Base-by-base conservation (phyloP, 64 coral and sea anemone genomes). In the Dendrophyllia cribrosa region DNA sequence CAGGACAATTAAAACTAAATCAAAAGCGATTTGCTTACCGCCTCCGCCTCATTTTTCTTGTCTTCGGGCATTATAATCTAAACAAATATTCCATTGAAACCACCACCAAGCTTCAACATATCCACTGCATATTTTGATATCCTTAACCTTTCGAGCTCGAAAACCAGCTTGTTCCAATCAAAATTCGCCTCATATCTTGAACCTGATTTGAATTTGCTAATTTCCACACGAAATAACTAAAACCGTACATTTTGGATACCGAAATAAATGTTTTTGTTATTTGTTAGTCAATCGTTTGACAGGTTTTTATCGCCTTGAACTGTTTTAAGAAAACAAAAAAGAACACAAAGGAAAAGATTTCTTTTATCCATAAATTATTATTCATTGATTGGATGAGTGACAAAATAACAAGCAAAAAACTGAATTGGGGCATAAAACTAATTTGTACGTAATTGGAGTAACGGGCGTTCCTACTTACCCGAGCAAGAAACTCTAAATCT, bases 241-340 rank as follows among this genome's bases (percentile, higher is more conserved):
- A 51, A 52, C 6, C 9, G 74, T 76, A 76, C 51, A 61, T 80
- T 80, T 62, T 17, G 23, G 16, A 61, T 3, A 80, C 77, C 55
- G 56, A 80, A 59, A 44, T 9, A 50, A 84, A 51, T 84, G 19
- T 48, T 67, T 51, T 51, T 67, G 21, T 22, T 67, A 50, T 4
- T 84, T 84, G 61, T 21, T 50, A 24, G 45, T 66, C 80, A 84
- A 84, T 51, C 43, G 19, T 51, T 48, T 84, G 80, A 84, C 80
- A 84, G 80, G 62, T 84, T 84, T 68, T 84, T 34, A 48, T 56
- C 80, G 45, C 80, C 26, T n/a, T 15, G 6, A 44, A 82, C 58
- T 65, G 24, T 34, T 34, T 79, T 43, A 79, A 11, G 16, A 82
- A 82, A 82, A 82, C 80, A 84, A 12, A 60, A 67, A 82, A 66